Percentiles rank a stretch among this genome's conserved stretches.
Evolutionary conservation across 2,113 vertebrate genomes (phyloP).

Genomic region (Pao palembangensis): DNA sequence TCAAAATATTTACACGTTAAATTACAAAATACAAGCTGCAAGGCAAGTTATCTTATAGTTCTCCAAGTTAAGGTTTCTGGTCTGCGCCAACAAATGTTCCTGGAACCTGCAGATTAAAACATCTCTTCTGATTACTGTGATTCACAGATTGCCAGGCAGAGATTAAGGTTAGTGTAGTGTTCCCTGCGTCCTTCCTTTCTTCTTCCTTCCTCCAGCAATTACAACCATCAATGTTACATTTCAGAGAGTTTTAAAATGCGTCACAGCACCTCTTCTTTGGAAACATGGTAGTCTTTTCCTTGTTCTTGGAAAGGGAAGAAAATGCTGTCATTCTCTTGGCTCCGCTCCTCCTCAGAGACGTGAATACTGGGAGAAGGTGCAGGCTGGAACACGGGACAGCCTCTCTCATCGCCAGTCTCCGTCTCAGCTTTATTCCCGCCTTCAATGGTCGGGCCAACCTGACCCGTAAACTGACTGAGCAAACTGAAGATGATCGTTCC

Average conservation of each 20-base stretch:
- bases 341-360: constrained; percentile 70
- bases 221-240: background rate
- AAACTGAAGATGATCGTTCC: constrained; percentile 75
- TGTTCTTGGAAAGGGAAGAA: constrained; percentile 77
- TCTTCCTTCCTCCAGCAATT: background rate
- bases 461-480: constrained; percentile 69
- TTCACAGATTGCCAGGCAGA: constrained; percentile 11
- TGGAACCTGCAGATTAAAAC: constrained; percentile 11
- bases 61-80: constrained; percentile 7
- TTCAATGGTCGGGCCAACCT: constrained; percentile 33
- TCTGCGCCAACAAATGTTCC: constrained; percentile 3
- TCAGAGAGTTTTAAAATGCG: background rate
- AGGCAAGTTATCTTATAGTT: constrained; percentile 10
- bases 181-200: background rate
- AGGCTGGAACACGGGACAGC: constrained; percentile 39
- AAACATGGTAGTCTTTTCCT: constrained; percentile 75
- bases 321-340: constrained; percentile 40
- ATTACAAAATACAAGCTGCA: constrained; percentile 22
- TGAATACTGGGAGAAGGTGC: constrained; percentile 54
- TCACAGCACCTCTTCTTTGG: constrained; percentile 72
- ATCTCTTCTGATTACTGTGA: background rate
- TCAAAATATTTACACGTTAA: constrained; percentile 28
- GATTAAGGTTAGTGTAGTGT: background rate
- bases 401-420: constrained; percentile 32
- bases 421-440: constrained; percentile 17